Evolutionary conservation across 2,113 vertebrate genomes (phyloP), one percentile per base, ranked within the genome.

Genomic region (Panthera tigris): DNA sequence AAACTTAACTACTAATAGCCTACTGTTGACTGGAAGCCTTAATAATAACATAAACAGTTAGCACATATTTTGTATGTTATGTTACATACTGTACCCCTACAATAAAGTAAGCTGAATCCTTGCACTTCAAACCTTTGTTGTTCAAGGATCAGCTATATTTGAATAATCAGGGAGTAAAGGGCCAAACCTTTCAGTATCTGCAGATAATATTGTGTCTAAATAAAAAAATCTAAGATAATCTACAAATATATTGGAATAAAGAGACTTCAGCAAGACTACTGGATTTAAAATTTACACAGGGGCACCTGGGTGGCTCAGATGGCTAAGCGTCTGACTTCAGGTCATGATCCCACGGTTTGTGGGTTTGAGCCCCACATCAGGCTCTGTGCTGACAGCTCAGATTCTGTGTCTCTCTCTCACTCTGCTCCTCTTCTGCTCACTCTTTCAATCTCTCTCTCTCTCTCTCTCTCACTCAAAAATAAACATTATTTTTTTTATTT

Each of bases 161-260:
- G 18, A 82, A 81, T 88, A 95, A 82, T 16, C 96, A 52, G 57
- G 36, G 31, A 45, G 6, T 80, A 88, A 76, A 78, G 25, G 39
- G 12, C 23, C 8, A 78, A 90, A 87, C 86, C 19, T 93, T 83
- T 93, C 33, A 78, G 41, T 76, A 74, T 48, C 1, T 90, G 4
- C 18, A 73, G 55, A 66, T 82, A n/a, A 31, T 63, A 81, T 39
- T 18, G 52, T 73, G 4, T 52, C 31, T 79, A 39, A 23, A 45
- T 68, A 69, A 8, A 94, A 95, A 97, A 88, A 66, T 12, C 14
- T 88, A 89, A 97, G 50, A 25, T 4, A 94, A 69, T 84, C 48
- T 85, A 55, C 50, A 83, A 84, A 93, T 23, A 57, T 36, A 65
- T 50, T 39, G 74, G 12, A 84, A 89, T 55, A 88, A 93, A 87